Evolutionary conservation across 2,113 vertebrate species (phyloP).

Genomic region (Miniopterus natalensis): DNA sequence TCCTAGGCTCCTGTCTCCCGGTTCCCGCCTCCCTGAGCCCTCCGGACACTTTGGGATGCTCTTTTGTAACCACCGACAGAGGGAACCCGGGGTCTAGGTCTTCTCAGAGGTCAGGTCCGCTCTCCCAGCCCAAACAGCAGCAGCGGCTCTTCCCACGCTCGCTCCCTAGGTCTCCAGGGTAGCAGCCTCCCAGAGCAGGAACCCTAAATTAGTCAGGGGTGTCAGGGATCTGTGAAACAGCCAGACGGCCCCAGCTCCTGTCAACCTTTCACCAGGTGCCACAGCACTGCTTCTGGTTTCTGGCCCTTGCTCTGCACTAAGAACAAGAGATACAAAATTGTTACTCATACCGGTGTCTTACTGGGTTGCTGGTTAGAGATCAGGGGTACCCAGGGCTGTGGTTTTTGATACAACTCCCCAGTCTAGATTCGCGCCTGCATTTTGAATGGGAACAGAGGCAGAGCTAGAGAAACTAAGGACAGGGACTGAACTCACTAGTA

Average conservation of each 20-base stretch:
- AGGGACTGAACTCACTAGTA: background rate
- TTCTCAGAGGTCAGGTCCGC: conserved; percentile 30
- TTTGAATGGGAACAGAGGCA: background rate
- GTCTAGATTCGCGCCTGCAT: background rate
- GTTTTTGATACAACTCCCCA: conserved; percentile 18
- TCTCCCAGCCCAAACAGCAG: conserved; percentile 39
- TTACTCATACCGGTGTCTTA: conserved; percentile 77
- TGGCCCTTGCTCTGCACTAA: conserved; percentile 87
- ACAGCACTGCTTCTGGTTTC: conserved; percentile 80
- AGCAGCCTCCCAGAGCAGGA: conserved; percentile 66
- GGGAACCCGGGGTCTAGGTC: conserved; percentile 71
- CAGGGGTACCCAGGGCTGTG: background rate
- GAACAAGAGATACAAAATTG: conserved; percentile 55
- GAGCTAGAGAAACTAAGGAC: background rate
- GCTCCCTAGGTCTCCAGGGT: conserved; percentile 75
- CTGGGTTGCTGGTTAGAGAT: conserved; percentile 58
- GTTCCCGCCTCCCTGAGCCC: conserved; percentile 58
- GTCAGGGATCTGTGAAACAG: conserved; percentile 67
- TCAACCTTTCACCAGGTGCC: conserved; percentile 77
- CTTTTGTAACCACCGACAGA: conserved; percentile 83
- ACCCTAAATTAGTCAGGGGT: conserved; percentile 55
- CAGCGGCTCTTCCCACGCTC: conserved; percentile 57
- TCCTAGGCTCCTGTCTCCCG: conserved; percentile 77
- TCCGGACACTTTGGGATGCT: conserved; percentile 80
- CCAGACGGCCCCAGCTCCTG: background rate